These are phyloP conservation scores for Eulacestoma nigropectus DNA, from an alignment of 2,113 vertebrate species.

Conservation along the genomic window DNA sequence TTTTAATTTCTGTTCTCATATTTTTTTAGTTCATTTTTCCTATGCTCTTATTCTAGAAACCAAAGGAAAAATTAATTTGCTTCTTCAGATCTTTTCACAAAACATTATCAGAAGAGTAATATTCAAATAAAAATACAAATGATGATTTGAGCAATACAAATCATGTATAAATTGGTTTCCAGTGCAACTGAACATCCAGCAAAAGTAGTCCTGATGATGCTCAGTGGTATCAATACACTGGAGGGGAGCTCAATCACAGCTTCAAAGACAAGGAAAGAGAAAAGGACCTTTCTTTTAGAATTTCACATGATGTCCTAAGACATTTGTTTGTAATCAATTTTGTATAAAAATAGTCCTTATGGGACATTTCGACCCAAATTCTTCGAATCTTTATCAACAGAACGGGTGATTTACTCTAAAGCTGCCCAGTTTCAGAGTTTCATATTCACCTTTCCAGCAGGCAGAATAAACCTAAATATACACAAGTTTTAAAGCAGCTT, in stretches of 20 bases:
- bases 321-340: conserved; percentile 28
- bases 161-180: not conserved
- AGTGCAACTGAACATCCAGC: not conserved
- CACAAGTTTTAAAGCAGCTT: conserved; percentile 55
- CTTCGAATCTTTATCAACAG: conserved; percentile 22
- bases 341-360: conserved; percentile 33
- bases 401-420: conserved; percentile 33
- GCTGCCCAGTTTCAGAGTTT: conserved; percentile 23
- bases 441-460: conserved; percentile 33
- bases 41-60: not conserved
- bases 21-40: conserved; percentile 18
- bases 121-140: not conserved
- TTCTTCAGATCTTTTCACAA: not conserved
- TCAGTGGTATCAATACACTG: not conserved
- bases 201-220: not conserved
- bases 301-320: not conserved
- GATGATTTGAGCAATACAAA: not conserved
- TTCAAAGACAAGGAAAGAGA: conserved; percentile 22
- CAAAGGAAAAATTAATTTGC: conserved; percentile 1
- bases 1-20: conserved; percentile 7
- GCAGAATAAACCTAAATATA: conserved; percentile 54
- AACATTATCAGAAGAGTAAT: not conserved
- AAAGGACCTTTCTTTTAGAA: not conserved
- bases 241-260: not conserved
- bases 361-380: conserved; percentile 47